Percentiles rank a stretch among this genome's conserved stretches.
phyloP scores from a whole-genome alignment of 2,888 invertebrate species.

The Xiphydria camelus region DNA sequence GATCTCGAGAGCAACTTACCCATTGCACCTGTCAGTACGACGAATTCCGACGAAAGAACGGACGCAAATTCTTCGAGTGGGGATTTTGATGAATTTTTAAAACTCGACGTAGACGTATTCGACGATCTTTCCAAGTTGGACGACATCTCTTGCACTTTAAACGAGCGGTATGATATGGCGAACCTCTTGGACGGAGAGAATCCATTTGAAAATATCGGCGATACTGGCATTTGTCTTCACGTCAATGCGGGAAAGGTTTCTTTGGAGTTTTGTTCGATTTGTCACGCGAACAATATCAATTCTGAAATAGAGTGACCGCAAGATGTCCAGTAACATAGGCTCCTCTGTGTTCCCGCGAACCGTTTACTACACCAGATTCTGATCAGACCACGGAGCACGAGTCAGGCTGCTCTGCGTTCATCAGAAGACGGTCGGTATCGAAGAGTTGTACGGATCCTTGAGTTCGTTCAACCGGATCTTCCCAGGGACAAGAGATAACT shows the following conservation, averaged over 20 bases:
- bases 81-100: constrained; percentile 30
- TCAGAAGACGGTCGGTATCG: too few species aligned
- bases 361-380: too few species aligned
- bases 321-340: too few species aligned
- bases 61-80: constrained; percentile 22
- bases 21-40: constrained; percentile 2
- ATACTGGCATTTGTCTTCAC: constrained; percentile 64
- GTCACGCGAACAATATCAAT: constrained; percentile 58
- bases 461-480: too few species aligned
- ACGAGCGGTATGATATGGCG: too few species aligned
- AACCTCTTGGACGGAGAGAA: constrained; percentile 24
- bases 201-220: constrained; percentile 40
- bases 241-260: constrained; percentile 63
- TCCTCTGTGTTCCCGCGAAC: too few species aligned
- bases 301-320: constrained; percentile 16
- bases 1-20: background rate
- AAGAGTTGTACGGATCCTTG: too few species aligned
- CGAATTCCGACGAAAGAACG: constrained; percentile 18
- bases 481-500: too few species aligned
- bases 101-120: constrained; percentile 37
- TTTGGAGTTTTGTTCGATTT: constrained; percentile 63
- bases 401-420: too few species aligned
- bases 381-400: too few species aligned
- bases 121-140: constrained; percentile 32
- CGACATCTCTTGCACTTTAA: too few species aligned